Percentiles rank a stretch among this genome's conserved stretches.
Conservation (phyloP, 2,113 vertebrate genomes). For the Suncus etruscus region DNA sequence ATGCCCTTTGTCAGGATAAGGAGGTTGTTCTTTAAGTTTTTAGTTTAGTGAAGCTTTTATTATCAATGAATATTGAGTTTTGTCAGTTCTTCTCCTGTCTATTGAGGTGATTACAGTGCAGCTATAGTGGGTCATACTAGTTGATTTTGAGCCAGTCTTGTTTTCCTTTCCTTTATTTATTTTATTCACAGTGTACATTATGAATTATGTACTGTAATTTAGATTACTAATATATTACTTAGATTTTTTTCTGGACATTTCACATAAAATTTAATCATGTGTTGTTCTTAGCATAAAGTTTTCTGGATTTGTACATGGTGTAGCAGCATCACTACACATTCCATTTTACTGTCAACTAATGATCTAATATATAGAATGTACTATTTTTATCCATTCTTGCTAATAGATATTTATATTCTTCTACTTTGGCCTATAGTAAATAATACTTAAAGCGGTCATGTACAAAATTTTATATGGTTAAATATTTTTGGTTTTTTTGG, state of each 20-base stretch:
- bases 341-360: background rate
- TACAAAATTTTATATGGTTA: background rate
- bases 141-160: constrained; percentile 17
- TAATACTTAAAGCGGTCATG: background rate
- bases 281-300: background rate
- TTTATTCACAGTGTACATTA: background rate
- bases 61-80: background rate
- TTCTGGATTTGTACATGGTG: background rate
- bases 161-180: background rate
- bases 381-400: background rate
- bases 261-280: background rate
- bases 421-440: background rate
- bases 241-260: background rate
- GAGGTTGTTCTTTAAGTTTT: background rate
- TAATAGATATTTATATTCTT: background rate
- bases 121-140: background rate
- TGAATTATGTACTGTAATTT: background rate
- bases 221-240: background rate
- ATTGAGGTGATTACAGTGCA: background rate
- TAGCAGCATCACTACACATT: background rate
- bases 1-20: background rate
- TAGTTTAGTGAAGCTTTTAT: constrained; percentile 1
- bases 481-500: background rate
- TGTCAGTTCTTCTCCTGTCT: background rate
- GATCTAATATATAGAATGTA: background rate